Evolutionary conservation across 2,113 vertebrate species (phyloP).

Genomic region (Leucosticte australis): DNA sequence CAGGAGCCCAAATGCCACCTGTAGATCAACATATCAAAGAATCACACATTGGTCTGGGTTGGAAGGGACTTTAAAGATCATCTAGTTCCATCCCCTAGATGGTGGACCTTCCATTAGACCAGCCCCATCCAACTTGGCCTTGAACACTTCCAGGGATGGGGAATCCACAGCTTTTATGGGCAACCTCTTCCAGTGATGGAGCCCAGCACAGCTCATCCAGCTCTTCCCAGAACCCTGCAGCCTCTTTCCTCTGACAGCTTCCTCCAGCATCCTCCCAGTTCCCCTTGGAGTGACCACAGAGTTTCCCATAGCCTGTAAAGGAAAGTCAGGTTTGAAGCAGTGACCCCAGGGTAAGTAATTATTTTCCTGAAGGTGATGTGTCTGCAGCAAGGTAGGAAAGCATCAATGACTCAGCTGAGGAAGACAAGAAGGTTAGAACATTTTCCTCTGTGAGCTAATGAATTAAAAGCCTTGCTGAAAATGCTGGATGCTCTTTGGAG

Average conservation of each 20-base stretch:
- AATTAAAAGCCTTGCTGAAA: constrained; percentile 53
- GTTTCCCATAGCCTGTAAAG: neutral
- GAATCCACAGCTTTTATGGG: neutral
- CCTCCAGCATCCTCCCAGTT: neutral
- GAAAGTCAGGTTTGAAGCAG: neutral
- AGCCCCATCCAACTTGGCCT: neutral
- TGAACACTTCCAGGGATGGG: neutral
- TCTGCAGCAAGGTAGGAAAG: neutral
- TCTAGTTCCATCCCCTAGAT: neutral
- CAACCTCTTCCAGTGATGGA: neutral
- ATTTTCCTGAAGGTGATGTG: constrained; percentile 5
- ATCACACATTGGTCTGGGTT: neutral
- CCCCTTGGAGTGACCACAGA: neutral
- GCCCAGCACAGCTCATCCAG: neutral
- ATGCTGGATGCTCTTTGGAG: neutral
- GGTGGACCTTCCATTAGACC: neutral
- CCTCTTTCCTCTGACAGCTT: neutral
- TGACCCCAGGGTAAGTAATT: neutral
- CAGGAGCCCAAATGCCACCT: neutral
- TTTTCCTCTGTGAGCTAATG: neutral
- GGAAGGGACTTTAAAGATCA: neutral
- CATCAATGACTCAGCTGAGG: constrained; percentile 9
- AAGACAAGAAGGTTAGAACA: constrained; percentile 44
- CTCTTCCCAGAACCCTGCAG: neutral
- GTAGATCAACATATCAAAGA: neutral